These are phyloP conservation scores for Gryllus longicercus DNA, from an alignment of 2,888 invertebrate species.

Conservation along the genomic window DNA sequence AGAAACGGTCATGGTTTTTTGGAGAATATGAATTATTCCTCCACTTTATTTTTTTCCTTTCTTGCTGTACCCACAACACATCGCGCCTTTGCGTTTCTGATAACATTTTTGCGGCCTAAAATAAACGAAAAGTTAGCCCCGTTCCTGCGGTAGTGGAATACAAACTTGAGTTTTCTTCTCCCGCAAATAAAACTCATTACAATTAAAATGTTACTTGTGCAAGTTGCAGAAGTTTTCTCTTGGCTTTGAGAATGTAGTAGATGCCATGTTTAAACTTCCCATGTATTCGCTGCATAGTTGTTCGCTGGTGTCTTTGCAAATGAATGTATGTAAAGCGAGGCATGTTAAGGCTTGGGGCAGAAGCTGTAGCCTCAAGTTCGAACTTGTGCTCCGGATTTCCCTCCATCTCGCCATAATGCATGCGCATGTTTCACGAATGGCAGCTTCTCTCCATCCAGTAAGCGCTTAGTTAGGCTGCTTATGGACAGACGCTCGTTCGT, in stretches of 20 bases:
- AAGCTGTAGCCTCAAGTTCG: neutral
- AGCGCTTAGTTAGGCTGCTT: neutral
- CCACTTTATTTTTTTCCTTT: neutral
- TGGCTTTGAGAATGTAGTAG: constrained; percentile 8
- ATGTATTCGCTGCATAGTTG: constrained; percentile 1
- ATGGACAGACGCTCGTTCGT: too few species aligned
- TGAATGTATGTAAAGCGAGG: constrained; percentile 1
- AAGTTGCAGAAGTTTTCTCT: constrained; percentile 17
- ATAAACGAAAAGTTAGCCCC: neutral
- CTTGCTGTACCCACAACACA: neutral
- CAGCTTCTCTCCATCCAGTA: neutral
- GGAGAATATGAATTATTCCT: neutral
- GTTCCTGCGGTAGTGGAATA: neutral
- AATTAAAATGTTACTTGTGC: neutral
- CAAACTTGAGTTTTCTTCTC: neutral
- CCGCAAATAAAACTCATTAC: neutral
- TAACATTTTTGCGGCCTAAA: neutral
- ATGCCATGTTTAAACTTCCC: neutral
- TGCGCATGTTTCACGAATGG: neutral
- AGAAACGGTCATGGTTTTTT: neutral
- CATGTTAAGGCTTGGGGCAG: neutral
- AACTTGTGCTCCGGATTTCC: neutral
- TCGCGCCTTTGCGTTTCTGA: neutral
- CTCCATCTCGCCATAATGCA: neutral
- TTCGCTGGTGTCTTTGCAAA: neutral